These are phyloP conservation scores for Armadillidium nasatum DNA, from an alignment of 1,140 invertebrate genomes.

Conservation along the genomic window DNA sequence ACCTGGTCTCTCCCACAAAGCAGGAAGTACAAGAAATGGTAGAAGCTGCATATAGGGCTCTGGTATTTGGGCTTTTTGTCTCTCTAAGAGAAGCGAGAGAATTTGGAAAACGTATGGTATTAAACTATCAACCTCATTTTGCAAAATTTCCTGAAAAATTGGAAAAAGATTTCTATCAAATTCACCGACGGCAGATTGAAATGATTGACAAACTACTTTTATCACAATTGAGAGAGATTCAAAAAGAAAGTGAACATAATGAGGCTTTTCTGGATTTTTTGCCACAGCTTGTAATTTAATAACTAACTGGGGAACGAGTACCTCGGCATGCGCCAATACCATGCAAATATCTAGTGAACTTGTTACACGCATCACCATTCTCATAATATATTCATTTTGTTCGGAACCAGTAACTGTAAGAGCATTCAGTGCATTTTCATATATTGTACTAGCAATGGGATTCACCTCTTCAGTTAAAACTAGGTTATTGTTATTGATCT, in stretches of 20 bases:
- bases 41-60: conserved; percentile 84
- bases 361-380: conserved; percentile 87
- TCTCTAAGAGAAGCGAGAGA: conserved; percentile 81
- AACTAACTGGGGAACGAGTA: conserved; percentile 76
- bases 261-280: conserved; percentile 91
- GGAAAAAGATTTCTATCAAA: conserved; percentile 90
- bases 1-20: conserved; percentile 84
- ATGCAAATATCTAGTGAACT: conserved; percentile 67
- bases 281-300: conserved; percentile 76
- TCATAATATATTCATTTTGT: conserved; percentile 97
- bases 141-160: conserved; percentile 86
- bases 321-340: conserved; percentile 72
- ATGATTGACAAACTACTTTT: conserved; percentile 77
- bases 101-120: conserved; percentile 63
- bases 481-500: conserved; percentile 57
- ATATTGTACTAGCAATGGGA: conserved; percentile 61
- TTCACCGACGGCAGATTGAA: conserved; percentile 69
- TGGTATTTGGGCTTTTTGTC: conserved; percentile 61
- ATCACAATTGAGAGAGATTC: conserved; percentile 86
- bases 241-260: conserved; percentile 97
- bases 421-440: conserved; percentile 69
- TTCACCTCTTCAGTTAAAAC: conserved; percentile 57
- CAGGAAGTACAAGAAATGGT: conserved; percentile 76
- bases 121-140: conserved; percentile 78
- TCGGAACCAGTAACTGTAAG: conserved; percentile 66